Conservation (phyloP, 2,113 vertebrate genomes). For the Oxygymnocypris stewartii region DNA sequence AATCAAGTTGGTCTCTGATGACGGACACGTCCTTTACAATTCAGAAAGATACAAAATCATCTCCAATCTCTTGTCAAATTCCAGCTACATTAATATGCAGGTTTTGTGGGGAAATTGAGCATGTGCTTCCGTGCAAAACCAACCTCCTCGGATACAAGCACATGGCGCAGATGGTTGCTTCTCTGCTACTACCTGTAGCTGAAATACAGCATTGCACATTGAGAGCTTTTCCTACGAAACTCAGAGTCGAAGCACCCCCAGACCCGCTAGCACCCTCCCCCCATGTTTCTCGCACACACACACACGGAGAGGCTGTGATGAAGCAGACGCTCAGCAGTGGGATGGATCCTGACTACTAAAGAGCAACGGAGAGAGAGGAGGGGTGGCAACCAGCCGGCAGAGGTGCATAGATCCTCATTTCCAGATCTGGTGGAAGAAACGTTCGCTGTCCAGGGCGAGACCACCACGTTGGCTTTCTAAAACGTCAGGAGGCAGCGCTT, state of each 20-base stretch:
- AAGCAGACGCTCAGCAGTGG: slow-evolving; percentile 80
- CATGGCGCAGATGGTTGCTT: slow-evolving; percentile 4
- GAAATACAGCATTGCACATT: slow-evolving; percentile 31
- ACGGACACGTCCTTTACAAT: background rate
- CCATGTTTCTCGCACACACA: slow-evolving; percentile 58
- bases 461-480: slow-evolving; percentile 62
- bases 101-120: background rate
- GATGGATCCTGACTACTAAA: slow-evolving; percentile 86
- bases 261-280: slow-evolving; percentile 27
- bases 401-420: slow-evolving; percentile 75
- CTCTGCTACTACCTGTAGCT: slow-evolving; percentile 57
- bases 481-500: slow-evolving; percentile 66
- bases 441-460: slow-evolving; percentile 64
- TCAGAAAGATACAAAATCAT: background rate
- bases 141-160: background rate
- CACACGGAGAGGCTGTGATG: slow-evolving; percentile 66
- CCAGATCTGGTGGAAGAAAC: slow-evolving; percentile 65
- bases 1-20: slow-evolving; percentile 30
- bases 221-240: slow-evolving; percentile 40
- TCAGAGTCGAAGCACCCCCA: slow-evolving; percentile 44
- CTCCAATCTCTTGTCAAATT: background rate
- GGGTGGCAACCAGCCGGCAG: slow-evolving; percentile 67
- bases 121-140: background rate
- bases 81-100: background rate
- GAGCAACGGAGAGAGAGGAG: slow-evolving; percentile 70